Conservation (phyloP, 2,113 vertebrate genomes). For the Mesoclemmys tuberculata region DNA sequence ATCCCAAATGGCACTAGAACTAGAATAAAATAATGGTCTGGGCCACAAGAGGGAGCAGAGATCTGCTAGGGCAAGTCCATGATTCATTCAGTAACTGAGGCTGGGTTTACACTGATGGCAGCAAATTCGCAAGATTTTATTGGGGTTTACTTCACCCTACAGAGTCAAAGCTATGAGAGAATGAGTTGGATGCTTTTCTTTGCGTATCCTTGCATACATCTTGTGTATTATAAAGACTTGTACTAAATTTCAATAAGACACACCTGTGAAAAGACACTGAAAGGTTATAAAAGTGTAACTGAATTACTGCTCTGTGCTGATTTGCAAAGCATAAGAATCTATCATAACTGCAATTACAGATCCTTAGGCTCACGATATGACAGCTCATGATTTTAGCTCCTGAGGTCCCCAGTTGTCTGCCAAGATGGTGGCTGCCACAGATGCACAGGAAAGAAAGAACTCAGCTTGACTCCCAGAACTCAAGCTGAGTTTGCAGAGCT, state of each 20-base stretch:
- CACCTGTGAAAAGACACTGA: neutral
- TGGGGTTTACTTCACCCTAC: neutral
- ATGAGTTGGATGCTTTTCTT: neutral
- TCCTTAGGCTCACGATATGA: neutral
- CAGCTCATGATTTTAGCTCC: neutral
- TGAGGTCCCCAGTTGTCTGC: neutral
- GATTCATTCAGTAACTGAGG: neutral
- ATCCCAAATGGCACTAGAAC: neutral
- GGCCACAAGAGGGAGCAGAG: neutral
- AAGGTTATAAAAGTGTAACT: neutral
- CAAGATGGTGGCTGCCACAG: neutral
- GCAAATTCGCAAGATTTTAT: slow-evolving; percentile 1
- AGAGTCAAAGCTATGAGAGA: neutral
- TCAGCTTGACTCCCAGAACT: neutral
- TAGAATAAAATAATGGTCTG: neutral
- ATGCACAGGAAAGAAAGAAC: neutral
- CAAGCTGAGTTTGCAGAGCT: neutral
- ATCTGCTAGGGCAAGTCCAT: neutral
- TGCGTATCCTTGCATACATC: neutral
- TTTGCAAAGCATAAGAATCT: neutral
- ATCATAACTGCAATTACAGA: neutral
- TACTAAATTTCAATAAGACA: neutral
- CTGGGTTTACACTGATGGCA: too few species aligned
- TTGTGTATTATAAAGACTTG: neutral
- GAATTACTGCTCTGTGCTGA: neutral